Percentiles rank a stretch among this genome's conserved stretches.
Evolutionary conservation across 2,113 vertebrate genomes (phyloP).

Genomic region (Rhombomys opimus): DNA sequence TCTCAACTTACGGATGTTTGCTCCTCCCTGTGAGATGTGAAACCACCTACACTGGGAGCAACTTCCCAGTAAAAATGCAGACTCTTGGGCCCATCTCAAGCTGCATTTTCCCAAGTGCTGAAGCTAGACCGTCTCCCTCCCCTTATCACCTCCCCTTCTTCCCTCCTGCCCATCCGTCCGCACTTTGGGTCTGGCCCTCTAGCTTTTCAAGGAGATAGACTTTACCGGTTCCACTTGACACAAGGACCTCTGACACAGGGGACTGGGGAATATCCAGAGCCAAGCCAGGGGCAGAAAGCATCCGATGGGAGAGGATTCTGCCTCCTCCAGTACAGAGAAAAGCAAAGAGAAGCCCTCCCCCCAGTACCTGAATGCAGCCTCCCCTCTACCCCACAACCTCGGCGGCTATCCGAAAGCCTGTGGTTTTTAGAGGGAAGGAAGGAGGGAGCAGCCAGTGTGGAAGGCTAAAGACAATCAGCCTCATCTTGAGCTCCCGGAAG

Average conservation of each 20-base stretch:
- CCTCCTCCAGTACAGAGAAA: fast-evolving
- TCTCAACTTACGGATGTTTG: fast-evolving
- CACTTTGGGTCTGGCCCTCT: no score
- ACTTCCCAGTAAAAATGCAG: background rate
- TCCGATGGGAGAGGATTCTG: background rate
- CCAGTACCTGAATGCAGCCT: no score
- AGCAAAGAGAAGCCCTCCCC: fast-evolving
- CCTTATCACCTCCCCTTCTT: no score
- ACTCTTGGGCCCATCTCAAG: background rate
- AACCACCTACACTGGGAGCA: background rate
- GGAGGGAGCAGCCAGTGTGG: fast-evolving
- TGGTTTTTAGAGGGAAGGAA: background rate
- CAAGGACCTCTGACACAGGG: background rate
- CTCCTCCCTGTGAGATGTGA: background rate
- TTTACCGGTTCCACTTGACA: fast-evolving
- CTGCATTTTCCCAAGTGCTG: background rate
- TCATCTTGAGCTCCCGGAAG: no score
- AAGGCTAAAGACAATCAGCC: background rate
- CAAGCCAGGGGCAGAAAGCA: fast-evolving
- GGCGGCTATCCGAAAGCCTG: background rate
- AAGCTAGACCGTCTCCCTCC: background rate
- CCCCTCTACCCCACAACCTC: no score
- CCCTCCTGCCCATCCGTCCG: fast-evolving
- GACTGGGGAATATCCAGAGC: background rate
- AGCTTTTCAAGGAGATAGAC: background rate